Conservation (phyloP, 2,797 vertebrate genomes). For the Lophotriccus pileatus region DNA sequence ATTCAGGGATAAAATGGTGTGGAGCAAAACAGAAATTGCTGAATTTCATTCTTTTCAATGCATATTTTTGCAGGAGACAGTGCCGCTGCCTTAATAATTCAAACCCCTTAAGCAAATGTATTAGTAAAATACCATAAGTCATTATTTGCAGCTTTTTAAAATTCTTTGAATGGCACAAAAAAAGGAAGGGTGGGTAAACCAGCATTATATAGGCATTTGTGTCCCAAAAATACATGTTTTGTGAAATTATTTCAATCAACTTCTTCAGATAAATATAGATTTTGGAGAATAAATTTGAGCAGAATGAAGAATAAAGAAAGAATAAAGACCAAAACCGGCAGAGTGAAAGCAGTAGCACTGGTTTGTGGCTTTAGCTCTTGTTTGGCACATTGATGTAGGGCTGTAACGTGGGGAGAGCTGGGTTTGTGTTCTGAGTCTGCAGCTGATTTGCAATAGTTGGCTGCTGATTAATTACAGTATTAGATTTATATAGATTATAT, state of each 20-base stretch:
- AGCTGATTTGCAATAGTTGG: neutral
- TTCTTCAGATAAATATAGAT: neutral
- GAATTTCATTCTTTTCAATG: neutral
- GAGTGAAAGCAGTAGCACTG: too few relatives aligned
- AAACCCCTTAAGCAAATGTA: neutral
- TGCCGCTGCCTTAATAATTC: neutral
- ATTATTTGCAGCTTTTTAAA: neutral
- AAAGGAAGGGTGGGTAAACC: neutral
- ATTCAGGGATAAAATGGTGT: neutral
- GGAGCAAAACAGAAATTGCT: neutral
- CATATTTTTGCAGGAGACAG: neutral
- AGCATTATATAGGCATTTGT: neutral
- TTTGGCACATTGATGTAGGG: accelerated
- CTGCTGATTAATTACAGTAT: neutral
- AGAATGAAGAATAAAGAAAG: neutral
- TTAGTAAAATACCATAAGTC: accelerated
- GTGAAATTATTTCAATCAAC: neutral
- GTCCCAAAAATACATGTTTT: accelerated
- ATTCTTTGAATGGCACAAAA: neutral
- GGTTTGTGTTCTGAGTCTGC: neutral
- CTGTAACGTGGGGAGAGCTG: neutral
- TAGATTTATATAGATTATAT: neutral
- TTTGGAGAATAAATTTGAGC: neutral
- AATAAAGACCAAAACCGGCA: neutral
- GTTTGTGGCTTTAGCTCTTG: neutral